Base-by-base conservation (phyloP, 2,888 invertebrate species). In the Adineta ricciae region DNA sequence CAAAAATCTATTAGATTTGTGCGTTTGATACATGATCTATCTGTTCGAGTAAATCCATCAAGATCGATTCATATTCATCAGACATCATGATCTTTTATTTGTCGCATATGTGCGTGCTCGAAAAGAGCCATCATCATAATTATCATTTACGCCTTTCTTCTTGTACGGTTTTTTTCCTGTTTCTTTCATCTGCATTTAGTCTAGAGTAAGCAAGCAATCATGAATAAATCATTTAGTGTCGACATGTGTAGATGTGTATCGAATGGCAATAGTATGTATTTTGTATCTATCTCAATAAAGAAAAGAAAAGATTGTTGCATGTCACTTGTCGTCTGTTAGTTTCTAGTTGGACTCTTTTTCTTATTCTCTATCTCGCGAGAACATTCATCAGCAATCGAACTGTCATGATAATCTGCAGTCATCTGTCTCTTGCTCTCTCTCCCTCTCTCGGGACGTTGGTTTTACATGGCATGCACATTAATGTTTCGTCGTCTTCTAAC, bases 321-420 rank as follows among this genome's bases (percentile, higher is more conserved):
- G 64, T 64, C 64, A 64, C 64, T 64, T 64, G 64, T 64, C 64
- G 64, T 64, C 32, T 64, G 16, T 64, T 64, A 9, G 38, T 41
- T 36, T 78, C 41, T 41, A 41, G 78, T 78, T 36, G n/a, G 24
- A 78, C 78, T 78, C 78, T 78, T 78, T 78, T 41, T n/a, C 24
- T 78, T 78, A 32, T 78, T 78, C 78, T 78, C n/a, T 41, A 24
- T 78, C 78, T 36, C 41, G n/a, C 9, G 78, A 78, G 78, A 78
- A 78, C n/a, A 78, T 78, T 78, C 78, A 78, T 78, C 78, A 78
- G 78, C 78, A 78, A 41, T 78, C 78, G 78, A 78, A 78, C 78
- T 78, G 78, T 78, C 78, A 78, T 78, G 41, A 9, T 78, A 78
- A 78, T 78, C 78, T 24, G 38, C n/a, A 36, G 32, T 78, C 78